Conservation (phyloP, 2,797 vertebrate species). For the Thaleichthys pacificus region DNA sequence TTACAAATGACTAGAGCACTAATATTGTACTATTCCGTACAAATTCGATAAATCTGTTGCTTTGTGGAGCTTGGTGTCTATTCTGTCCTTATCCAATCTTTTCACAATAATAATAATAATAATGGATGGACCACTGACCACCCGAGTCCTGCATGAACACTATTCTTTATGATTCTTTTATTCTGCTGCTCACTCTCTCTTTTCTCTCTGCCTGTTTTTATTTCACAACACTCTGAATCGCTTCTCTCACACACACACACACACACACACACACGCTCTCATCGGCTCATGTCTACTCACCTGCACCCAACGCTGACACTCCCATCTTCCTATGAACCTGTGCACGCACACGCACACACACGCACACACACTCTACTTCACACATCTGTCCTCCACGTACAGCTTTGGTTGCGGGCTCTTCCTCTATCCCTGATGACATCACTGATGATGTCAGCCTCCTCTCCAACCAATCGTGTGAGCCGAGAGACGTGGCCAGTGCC, state of each 20-base stretch:
- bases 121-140: not conserved
- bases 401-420: constrained; percentile 80
- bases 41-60: not conserved
- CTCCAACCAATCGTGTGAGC: constrained; percentile 66
- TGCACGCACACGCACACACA: constrained; percentile 8
- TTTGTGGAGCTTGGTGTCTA: constrained; percentile 17
- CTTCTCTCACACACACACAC: not conserved
- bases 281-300: too few species aligned
- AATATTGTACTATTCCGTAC: not conserved
- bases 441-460: constrained; percentile 67
- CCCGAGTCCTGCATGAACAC: constrained; percentile 58
- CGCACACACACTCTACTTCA: constrained; percentile 33
- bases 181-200: constrained; percentile 42
- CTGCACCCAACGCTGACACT: too few species aligned
- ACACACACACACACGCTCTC: constrained; percentile 18
- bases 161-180: constrained; percentile 47
- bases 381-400: constrained; percentile 63
- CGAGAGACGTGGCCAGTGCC: constrained; percentile 58
- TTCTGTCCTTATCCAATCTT: not conserved
- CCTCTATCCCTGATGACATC: constrained; percentile 76
- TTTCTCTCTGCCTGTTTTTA: constrained; percentile 23
- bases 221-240: constrained; percentile 6
- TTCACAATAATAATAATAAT: not conserved
- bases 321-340: too few species aligned
- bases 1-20: not conserved